A percentile compares a stretch with the other conserved stretches of the same genome.
Conservation (phyloP, 2,113 vertebrate species). For the Xenopus borealis region DNA sequence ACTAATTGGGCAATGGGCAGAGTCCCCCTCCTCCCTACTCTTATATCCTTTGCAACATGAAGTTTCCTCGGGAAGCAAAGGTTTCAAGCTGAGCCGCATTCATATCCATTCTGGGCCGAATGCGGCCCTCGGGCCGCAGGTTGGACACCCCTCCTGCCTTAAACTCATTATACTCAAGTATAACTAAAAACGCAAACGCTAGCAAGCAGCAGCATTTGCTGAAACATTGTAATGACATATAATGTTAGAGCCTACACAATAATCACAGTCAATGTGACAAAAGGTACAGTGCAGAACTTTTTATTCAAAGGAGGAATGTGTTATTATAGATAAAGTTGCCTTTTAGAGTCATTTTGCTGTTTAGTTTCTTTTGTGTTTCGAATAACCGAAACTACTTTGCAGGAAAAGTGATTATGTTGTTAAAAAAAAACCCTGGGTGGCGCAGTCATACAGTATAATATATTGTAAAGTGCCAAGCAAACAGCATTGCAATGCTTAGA, state of each 20-base stretch:
- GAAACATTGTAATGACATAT: not conserved
- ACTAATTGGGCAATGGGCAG: no score
- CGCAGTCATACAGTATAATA: not conserved
- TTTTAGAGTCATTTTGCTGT: slow-evolving; percentile 10
- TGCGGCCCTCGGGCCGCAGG: no score
- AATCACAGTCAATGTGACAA: slow-evolving; percentile 14
- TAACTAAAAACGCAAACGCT: no score
- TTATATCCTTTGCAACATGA: no score
- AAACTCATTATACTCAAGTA: no score
- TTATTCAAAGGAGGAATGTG: not conserved
- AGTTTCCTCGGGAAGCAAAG: no score
- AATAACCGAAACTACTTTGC: slow-evolving; percentile 2
- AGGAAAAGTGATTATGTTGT: slow-evolving; percentile 20
- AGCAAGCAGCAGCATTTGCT: no score
- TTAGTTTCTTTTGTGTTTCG: slow-evolving; percentile 22
- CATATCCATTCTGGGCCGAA: no score
- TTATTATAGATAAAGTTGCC: slow-evolving; percentile 19
- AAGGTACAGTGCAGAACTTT: not conserved
- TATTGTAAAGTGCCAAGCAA: slow-evolving; percentile 19
- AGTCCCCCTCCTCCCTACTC: no score
- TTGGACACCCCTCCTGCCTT: no score
- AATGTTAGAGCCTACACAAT: slow-evolving; percentile 6
- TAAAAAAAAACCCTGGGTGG: not conserved
- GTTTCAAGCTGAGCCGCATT: no score
- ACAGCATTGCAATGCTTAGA: slow-evolving; percentile 8